Percentiles rank a stretch among this genome's conserved stretches.
Conservation (phyloP, 2,888 invertebrate species). For the Orthonevra nobilis region DNA sequence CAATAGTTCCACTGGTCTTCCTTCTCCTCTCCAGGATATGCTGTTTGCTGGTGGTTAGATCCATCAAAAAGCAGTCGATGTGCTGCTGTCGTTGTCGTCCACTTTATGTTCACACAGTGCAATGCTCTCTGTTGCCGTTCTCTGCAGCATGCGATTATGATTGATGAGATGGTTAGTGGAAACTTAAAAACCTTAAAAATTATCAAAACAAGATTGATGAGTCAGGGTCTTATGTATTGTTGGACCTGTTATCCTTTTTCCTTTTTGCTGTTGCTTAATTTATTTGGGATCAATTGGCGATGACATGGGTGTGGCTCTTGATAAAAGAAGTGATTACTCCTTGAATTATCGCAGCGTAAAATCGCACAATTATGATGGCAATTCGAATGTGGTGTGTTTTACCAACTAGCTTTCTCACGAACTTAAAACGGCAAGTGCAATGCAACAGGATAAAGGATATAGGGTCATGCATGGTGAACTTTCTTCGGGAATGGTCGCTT, state of each 20-base stretch:
- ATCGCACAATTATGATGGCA: too few species aligned
- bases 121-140: slow-evolving; percentile 4
- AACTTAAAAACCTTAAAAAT: slow-evolving; percentile 25
- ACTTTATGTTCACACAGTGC: slow-evolving; percentile 8
- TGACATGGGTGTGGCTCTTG: slow-evolving; percentile 31
- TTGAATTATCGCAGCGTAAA: slow-evolving; percentile 9
- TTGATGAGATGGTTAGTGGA: slow-evolving; percentile 25
- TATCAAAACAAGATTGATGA: slow-evolving; percentile 55
- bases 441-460: slow-evolving; percentile 55
- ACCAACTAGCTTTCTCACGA: slow-evolving; percentile 36
- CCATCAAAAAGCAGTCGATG: slow-evolving; percentile 42
- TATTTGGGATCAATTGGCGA: slow-evolving; percentile 48
- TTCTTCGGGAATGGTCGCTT: slow-evolving; percentile 51
- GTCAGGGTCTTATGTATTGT: background rate
- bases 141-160: slow-evolving; percentile 20
- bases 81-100: background rate
- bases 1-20: slow-evolving; percentile 9
- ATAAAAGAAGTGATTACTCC: slow-evolving; percentile 24
- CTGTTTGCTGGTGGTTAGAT: slow-evolving; percentile 47
- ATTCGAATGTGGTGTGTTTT: too few species aligned
- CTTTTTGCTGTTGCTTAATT: slow-evolving; percentile 27
- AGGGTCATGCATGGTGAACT: slow-evolving; percentile 42
- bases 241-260: slow-evolving; percentile 39
- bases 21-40: background rate
- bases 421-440: slow-evolving; percentile 44